These are phyloP conservation scores for Zoanthus sociatus DNA, from an alignment of 92 coral and sea anemone species.

Conservation along the genomic window DNA sequence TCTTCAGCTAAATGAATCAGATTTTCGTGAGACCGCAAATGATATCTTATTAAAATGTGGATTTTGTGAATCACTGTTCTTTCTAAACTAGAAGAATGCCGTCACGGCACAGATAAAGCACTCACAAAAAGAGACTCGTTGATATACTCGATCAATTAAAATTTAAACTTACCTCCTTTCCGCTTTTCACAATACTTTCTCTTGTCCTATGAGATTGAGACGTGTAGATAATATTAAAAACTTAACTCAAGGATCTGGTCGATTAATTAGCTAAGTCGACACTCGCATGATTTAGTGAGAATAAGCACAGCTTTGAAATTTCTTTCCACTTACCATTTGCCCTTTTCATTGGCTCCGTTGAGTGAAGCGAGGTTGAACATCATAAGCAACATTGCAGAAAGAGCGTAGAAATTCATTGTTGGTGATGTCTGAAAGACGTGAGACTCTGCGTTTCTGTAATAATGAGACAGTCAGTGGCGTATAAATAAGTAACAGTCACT, in stretches of 20 bases:
- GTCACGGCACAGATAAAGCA: neutral
- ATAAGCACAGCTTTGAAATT: neutral
- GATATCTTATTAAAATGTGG: slow-evolving; percentile 1
- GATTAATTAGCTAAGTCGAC: neutral
- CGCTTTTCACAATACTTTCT: slow-evolving; percentile 16
- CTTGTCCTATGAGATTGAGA: slow-evolving; percentile 26
- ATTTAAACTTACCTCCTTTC: slow-evolving; percentile 32
- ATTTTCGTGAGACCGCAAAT: slow-evolving; percentile 14
- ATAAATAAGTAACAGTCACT: slow-evolving; percentile 47
- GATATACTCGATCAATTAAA: neutral
- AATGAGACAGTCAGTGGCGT: slow-evolving; percentile 17
- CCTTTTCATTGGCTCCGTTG: neutral
- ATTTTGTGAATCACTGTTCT: neutral
- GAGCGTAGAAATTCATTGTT: neutral
- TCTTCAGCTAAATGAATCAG: neutral
- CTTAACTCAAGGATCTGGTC: neutral
- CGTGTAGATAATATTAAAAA: neutral
- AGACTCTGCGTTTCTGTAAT: slow-evolving; percentile 19
- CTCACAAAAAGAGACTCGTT: neutral
- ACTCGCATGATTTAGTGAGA: neutral
- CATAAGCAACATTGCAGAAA: neutral
- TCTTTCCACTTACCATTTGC: slow-evolving; percentile 20
- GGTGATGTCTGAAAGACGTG: neutral
- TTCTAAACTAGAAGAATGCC: neutral
- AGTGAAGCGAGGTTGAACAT: neutral